Evolutionary conservation across 2,888 invertebrate genomes (phyloP), one percentile per base, ranked within the genome.

Genomic region (Caenorhabditis zanzibari): DNA sequence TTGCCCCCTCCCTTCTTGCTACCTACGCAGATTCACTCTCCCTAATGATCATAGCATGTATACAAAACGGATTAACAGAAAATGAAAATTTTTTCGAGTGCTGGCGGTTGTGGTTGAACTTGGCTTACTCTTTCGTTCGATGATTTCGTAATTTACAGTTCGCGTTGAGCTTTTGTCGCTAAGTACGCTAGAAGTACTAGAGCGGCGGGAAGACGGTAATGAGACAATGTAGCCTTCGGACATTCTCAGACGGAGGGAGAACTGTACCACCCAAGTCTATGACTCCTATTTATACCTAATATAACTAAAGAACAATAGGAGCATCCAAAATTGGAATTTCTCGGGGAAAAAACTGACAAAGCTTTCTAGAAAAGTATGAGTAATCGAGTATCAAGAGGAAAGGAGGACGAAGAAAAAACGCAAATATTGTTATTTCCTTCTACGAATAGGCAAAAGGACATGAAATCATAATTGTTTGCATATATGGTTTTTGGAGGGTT

Each of bases 11-110:
- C 32, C 63, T 38, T 41, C 35, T 35, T 61, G 49, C 80, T 66
- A 59, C 80, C 59, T 22, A 41, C 58, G 66, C 72, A 61, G 32
- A 41, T 68, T 64, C 58, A 26, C 72, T 19, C 24, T 24, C 49
- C 58, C 68, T 74, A 74, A 61, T 74, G 73, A 74, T 73, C 63
- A 80, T 69, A 69, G 71, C 71, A 71, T 71, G 79, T 79, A 64
- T 44, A 71, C 79, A 72, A 26, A 81, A 74, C 16, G 32, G 81
- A 73, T 81, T 79, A 79, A 79, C 63, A 71, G 73, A 73, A n/a
- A 66, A 73, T 41, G 64, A 74, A 73, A 44, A 47, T 47, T 47
- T 74, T 61, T 74, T 52, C 58, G 49, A 58, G 59, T 61, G 22
- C 28, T 47, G n/a, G 47, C n/a, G 47, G 19, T 75, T 66, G 44